These are phyloP conservation scores for Cepaea nemoralis DNA, from an alignment of 1,140 invertebrate genomes.

Conservation along the genomic window DNA sequence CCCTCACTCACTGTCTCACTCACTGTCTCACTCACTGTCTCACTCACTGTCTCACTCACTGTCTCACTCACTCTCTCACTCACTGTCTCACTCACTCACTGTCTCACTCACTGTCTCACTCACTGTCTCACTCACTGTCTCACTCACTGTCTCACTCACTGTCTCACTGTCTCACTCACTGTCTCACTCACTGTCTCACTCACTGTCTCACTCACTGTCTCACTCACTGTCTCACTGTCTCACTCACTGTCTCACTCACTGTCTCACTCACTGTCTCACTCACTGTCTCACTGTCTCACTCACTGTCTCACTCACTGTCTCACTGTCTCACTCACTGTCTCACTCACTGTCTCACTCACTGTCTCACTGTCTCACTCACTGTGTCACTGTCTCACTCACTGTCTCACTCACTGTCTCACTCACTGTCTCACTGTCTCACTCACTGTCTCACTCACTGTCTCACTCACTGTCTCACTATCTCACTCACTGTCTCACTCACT, in stretches of 20 bases:
- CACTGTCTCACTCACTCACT: neutral
- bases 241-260: constrained; percentile 14
- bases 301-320: neutral
- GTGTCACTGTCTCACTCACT: neutral
- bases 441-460: constrained; percentile 8
- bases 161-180: neutral
- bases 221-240: constrained; percentile 18
- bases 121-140: neutral
- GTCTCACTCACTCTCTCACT: constrained; percentile 20
- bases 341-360: neutral
- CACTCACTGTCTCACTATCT: neutral
- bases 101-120: constrained; percentile 8
- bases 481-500: neutral
- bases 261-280: constrained; percentile 22
- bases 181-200: neutral
- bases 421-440: neutral
- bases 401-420: neutral
- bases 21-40: neutral
- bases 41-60: constrained; percentile 5
- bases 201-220: constrained; percentile 6
- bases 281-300: constrained; percentile 30
- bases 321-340: neutral
- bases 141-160: neutral
- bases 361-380: neutral
- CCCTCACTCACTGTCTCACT: neutral